Evolutionary conservation across 1,140 invertebrate genomes (phyloP).

Genomic region (Glossosoma conforme): DNA sequence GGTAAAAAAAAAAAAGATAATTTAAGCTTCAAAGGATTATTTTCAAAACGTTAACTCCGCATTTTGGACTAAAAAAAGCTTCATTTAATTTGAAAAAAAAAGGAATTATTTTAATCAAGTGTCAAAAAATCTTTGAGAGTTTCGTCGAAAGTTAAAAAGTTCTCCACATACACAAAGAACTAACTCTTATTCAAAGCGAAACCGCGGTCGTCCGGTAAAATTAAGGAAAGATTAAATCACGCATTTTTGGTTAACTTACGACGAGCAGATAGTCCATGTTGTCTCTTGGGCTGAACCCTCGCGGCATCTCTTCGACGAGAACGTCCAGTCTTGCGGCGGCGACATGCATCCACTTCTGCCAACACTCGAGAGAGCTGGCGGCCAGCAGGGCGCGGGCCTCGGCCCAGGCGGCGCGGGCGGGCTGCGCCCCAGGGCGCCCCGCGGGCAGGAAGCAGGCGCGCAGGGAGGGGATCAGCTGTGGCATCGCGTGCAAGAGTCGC

Average conservation of each 20-base stretch:
- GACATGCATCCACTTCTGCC: constrained; percentile 57
- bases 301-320: constrained; percentile 38
- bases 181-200: no score
- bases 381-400: constrained; percentile 56
- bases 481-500: constrained; percentile 57
- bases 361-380: constrained; percentile 55
- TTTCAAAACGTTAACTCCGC: no score
- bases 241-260: constrained; percentile 43
- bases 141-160: no score
- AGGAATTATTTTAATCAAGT: no score
- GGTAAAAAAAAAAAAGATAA: no score
- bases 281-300: constrained; percentile 43
- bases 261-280: constrained; percentile 50
- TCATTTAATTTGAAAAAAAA: no score
- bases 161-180: no score
- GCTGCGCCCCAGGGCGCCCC: constrained; percentile 37
- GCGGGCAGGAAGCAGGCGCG: constrained; percentile 61
- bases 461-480: constrained; percentile 58
- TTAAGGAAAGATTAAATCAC: no score
- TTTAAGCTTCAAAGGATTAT: no score
- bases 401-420: constrained; percentile 54
- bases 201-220: no score
- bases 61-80: no score
- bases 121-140: constrained; percentile 6
- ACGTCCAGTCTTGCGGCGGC: constrained; percentile 42